Percentiles rank a stretch among this genome's conserved stretches.
These are phyloP conservation scores for Therioaphis trifolii DNA, from an alignment of 2,888 invertebrate genomes.

Conservation along the genomic window DNA sequence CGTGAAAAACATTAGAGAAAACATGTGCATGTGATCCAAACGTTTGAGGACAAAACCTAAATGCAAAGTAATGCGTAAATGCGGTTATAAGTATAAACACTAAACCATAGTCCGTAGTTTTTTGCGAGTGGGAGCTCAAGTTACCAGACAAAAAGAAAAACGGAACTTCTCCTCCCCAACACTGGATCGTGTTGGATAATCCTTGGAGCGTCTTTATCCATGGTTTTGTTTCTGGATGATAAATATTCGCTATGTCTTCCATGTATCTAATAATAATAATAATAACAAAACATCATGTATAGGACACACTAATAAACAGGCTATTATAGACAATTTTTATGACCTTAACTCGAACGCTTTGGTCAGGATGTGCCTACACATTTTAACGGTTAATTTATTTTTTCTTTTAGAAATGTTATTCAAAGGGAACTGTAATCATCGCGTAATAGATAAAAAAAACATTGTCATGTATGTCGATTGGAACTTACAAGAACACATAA, in stretches of 20 bases:
- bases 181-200: conserved; percentile 80
- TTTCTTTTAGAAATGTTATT: too few species aligned
- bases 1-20: conserved; percentile 83
- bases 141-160: conserved; percentile 59
- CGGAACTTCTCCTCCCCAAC: conserved; percentile 72
- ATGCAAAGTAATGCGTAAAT: neutral
- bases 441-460: too few species aligned
- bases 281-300: too few species aligned
- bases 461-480: too few species aligned
- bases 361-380: too few species aligned
- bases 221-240: conserved; percentile 68
- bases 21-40: too few species aligned
- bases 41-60: conserved; percentile 78
- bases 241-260: conserved; percentile 73
- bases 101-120: too few species aligned
- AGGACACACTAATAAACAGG: neutral
- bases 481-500: conserved; percentile 53
- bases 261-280: conserved; percentile 72
- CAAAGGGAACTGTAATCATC: too few species aligned
- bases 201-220: conserved; percentile 82
- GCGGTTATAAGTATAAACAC: neutral
- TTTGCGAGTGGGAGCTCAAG: too few species aligned
- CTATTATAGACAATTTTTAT: too few species aligned
- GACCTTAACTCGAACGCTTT: too few species aligned
- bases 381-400: too few species aligned